These are phyloP conservation scores for Perithous albicinctus DNA, from an alignment of 2,888 invertebrate genomes.

Conservation along the genomic window DNA sequence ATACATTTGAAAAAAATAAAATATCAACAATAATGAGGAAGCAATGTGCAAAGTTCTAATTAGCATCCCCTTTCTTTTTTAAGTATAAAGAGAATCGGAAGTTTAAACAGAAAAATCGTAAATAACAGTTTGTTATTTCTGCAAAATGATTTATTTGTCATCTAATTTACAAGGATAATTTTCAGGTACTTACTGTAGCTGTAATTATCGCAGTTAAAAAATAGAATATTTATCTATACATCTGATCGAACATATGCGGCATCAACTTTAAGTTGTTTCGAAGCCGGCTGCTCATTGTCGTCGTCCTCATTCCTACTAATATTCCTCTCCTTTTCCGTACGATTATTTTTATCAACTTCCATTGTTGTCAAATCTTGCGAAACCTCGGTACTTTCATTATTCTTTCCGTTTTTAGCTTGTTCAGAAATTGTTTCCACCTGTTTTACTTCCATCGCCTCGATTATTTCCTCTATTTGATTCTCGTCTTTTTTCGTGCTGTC, in stretches of 20 bases:
- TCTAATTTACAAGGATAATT: not conserved
- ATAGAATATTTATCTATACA: constrained; percentile 46
- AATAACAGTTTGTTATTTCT: not conserved
- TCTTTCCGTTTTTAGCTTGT: not conserved
- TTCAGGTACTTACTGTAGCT: constrained; percentile 6
- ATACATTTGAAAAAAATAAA: not conserved
- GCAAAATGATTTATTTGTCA: constrained; percentile 15
- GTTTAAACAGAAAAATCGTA: not conserved
- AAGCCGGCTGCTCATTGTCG: constrained; percentile 32
- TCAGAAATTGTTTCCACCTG: not conserved
- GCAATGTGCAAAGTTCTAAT: no score
- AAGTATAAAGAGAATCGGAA: no score
- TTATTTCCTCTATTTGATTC: not conserved
- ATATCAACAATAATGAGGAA: no score
- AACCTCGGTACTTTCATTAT: not conserved
- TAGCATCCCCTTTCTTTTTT: no score
- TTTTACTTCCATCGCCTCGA: not conserved
- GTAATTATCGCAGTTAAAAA: constrained; percentile 41
- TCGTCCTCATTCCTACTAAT: not conserved
- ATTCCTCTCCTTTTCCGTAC: not conserved
- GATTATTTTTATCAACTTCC: constrained; percentile 10
- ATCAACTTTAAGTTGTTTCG: constrained; percentile 45
- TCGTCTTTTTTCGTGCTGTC: constrained; percentile 22
- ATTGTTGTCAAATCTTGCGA: not conserved
- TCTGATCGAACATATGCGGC: constrained; percentile 10